Evolutionary conservation across 2,113 vertebrate genomes (phyloP).

Genomic region (Eublepharis macularius): DNA sequence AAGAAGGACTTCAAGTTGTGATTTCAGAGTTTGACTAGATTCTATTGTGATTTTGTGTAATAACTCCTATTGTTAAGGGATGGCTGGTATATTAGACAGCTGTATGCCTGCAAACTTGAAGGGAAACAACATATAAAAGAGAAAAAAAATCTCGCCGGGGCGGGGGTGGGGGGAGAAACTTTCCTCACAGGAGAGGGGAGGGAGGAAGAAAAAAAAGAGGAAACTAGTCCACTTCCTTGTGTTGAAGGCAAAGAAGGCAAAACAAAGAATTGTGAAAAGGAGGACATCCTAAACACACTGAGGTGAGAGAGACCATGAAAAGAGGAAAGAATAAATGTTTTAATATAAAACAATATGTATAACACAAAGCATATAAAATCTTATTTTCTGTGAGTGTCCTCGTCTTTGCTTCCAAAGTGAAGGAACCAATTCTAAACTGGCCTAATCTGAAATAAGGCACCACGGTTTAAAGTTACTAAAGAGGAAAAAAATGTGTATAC

Average conservation of each 20-base stretch:
- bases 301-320: background rate
- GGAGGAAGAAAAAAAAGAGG: background rate
- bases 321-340: conserved; percentile 2
- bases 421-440: too few relatives aligned
- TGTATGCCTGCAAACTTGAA: conserved; percentile 28
- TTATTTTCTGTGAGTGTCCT: background rate
- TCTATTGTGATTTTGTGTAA: conserved; percentile 42
- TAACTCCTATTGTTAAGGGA: conserved; percentile 32
- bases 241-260: background rate
- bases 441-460: too few relatives aligned
- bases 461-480: too few relatives aligned
- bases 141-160: background rate
- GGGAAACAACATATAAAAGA: conserved; percentile 37
- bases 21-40: conserved; percentile 35
- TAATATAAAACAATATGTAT: background rate
- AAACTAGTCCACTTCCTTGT: conserved; percentile 3
- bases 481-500: too few relatives aligned
- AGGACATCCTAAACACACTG: background rate
- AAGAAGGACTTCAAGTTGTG: conserved; percentile 18
- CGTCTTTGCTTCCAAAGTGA: too few relatives aligned
- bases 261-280: conserved; percentile 8
- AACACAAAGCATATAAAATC: background rate
- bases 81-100: conserved; percentile 36
- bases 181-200: conserved; percentile 15
- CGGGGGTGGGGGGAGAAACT: background rate